Percentiles rank a stretch among this genome's conserved stretches.
phyloP scores from a whole-genome alignment of 2,113 vertebrate species.

The Hippopotamus amphibius region DNA sequence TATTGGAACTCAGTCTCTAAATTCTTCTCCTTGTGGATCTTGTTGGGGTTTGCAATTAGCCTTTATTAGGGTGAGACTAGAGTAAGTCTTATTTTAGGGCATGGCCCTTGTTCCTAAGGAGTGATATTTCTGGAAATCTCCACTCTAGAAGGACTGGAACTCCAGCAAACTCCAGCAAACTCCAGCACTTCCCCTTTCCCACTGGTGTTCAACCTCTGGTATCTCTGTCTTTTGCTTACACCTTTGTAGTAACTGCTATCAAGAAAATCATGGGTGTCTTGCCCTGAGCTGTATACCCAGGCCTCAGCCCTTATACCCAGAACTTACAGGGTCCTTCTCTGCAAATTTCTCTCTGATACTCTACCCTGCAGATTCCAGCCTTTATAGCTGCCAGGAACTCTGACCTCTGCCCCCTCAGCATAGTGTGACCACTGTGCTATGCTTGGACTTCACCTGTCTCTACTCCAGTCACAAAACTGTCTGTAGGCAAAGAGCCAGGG shows the following conservation, averaged over 20 bases:
- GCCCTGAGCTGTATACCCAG: neutral
- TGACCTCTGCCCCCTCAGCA: neutral
- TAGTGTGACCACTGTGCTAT: neutral
- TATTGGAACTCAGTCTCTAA: neutral
- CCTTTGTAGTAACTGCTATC: neutral
- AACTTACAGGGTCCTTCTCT: neutral
- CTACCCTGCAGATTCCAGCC: neutral
- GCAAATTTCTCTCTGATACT: neutral
- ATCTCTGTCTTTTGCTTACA: neutral
- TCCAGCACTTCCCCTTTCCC: neutral
- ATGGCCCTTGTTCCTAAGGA: neutral
- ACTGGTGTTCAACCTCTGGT: neutral
- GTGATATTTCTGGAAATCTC: conserved; percentile 39
- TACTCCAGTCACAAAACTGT: neutral
- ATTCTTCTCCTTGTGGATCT: neutral
- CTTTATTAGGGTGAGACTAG: neutral
- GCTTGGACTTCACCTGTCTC: neutral
- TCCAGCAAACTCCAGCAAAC: neutral
- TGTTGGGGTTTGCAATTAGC: neutral
- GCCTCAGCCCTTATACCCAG: neutral
- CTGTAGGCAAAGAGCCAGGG: neutral
- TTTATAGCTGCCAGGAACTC: neutral
- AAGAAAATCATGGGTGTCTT: neutral
- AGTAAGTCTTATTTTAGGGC: neutral
- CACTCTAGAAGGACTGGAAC: neutral